Evolutionary conservation across 2,888 invertebrate genomes (phyloP).

Genomic region (Cantharis rufa): DNA sequence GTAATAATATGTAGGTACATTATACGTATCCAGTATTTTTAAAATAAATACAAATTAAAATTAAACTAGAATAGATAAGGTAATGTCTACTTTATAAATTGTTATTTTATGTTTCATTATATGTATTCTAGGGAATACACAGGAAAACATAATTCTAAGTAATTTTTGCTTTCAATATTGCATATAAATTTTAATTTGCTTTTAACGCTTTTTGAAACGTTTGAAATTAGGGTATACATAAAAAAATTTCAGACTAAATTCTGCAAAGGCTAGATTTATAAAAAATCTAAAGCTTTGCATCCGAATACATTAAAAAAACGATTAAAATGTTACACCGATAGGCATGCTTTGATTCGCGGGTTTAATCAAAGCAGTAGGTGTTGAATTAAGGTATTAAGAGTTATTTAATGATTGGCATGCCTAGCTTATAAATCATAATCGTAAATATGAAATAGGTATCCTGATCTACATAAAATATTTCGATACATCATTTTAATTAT

Average conservation of each 20-base stretch:
- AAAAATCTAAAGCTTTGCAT: constrained; percentile 29
- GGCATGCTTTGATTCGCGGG: constrained; percentile 46
- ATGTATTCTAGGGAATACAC: background rate
- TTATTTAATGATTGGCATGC: constrained; percentile 46
- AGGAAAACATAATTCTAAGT: background rate
- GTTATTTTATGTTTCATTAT: background rate
- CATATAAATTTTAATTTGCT: background rate
- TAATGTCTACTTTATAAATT: background rate
- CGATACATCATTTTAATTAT: constrained; percentile 32
- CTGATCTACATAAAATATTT: constrained; percentile 46
- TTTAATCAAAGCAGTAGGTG: constrained; percentile 52
- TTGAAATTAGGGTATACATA: constrained; percentile 10
- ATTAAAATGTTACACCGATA: constrained; percentile 40
- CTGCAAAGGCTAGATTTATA: constrained; percentile 5
- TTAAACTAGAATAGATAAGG: no score
- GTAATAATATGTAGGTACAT: no score
- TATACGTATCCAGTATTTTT: no score
- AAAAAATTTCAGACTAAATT: constrained; percentile 22
- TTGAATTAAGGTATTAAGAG: constrained; percentile 53
- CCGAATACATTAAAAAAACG: constrained; percentile 45
- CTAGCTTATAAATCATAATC: constrained; percentile 52
- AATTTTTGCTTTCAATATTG: background rate
- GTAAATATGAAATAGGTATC: constrained; percentile 47
- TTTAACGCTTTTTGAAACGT: constrained; percentile 22
- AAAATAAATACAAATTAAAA: no score